Conservation (phyloP, 2,113 vertebrate genomes). For the Phaetusa simplex region DNA sequence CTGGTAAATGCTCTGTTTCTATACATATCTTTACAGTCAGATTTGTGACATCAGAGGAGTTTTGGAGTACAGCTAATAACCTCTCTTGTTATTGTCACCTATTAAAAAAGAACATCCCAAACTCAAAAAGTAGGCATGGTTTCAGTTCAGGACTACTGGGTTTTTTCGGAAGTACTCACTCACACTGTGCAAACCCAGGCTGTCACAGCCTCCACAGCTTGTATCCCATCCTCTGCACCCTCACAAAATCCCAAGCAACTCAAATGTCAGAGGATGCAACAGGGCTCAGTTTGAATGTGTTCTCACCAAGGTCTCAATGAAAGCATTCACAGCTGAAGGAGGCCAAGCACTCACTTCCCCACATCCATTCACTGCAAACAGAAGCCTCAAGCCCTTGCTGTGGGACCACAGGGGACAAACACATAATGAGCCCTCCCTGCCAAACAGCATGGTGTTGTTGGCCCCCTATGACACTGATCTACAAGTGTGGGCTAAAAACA, state of each 20-base stretch:
- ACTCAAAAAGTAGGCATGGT: neutral
- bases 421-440: slow-evolving; percentile 24
- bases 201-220: neutral
- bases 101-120: neutral
- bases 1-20: neutral
- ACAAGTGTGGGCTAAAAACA: slow-evolving; percentile 48
- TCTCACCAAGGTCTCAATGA: slow-evolving; percentile 19
- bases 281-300: neutral
- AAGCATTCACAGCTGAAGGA: slow-evolving; percentile 5
- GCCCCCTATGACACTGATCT: slow-evolving; percentile 2
- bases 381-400: neutral
- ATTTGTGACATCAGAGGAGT: neutral
- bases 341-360: neutral
- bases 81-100: neutral
- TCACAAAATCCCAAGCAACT: neutral
- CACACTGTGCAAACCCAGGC: neutral
- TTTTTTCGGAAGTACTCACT: neutral
- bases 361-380: neutral
- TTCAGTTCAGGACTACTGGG: neutral
- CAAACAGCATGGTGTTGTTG: slow-evolving; percentile 4
- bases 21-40: neutral
- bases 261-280: neutral
- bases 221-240: neutral
- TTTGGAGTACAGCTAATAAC: neutral
- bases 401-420: neutral